Conservation (phyloP, 2,113 vertebrate genomes). For the Dromaius novaehollandiae region DNA sequence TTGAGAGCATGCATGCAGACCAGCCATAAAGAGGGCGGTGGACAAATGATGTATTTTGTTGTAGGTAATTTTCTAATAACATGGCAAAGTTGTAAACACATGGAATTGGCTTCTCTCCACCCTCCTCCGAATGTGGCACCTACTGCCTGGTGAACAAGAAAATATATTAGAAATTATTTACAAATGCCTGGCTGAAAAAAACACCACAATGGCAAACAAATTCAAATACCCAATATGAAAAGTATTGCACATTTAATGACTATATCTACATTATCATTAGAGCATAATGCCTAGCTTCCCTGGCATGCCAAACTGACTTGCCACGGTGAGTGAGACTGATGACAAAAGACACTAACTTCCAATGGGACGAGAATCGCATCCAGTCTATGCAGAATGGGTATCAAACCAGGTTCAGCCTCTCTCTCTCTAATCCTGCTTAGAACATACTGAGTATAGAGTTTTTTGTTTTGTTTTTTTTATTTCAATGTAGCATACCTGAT, state of each 20-base stretch:
- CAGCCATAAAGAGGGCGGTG: background rate
- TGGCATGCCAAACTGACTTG: background rate
- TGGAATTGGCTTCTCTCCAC: background rate
- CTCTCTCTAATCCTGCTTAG: background rate
- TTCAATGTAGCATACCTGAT: constrained; percentile 22
- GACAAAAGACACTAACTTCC: background rate
- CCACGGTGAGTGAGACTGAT: background rate
- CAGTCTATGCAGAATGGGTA: background rate
- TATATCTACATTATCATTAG: background rate
- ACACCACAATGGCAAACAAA: background rate
- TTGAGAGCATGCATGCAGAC: background rate
- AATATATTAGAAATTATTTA: background rate
- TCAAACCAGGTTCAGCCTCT: background rate
- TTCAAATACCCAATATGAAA: background rate
- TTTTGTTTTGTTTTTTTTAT: background rate
- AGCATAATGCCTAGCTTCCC: background rate
- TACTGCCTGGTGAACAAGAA: background rate
- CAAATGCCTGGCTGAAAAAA: background rate
- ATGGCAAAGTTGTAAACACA: background rate
- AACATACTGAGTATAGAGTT: background rate
- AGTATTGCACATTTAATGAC: background rate
- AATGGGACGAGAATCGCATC: background rate
- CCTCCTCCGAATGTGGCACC: background rate
- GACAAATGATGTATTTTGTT: background rate
- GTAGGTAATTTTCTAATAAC: background rate